These are phyloP conservation scores for Drosophila tanythrix DNA, from an alignment of 2,888 invertebrate species.

Conservation along the genomic window DNA sequence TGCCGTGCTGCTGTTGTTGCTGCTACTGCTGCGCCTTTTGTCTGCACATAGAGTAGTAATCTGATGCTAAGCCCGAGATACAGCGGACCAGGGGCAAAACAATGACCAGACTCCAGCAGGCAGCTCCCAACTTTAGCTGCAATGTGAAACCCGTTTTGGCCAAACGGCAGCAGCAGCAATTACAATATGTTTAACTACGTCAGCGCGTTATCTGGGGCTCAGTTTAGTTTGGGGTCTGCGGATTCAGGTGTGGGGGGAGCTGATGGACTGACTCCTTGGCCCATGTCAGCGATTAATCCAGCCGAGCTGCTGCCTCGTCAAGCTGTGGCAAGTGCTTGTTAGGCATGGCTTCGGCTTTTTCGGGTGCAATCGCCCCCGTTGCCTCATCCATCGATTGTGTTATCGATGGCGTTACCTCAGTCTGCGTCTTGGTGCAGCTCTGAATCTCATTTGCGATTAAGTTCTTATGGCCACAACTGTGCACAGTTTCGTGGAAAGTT, in stretches of 20 bases:
- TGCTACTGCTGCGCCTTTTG: constrained; percentile 49
- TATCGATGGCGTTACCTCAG: constrained; percentile 82
- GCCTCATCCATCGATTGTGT: constrained; percentile 80
- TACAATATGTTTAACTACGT: constrained; percentile 85
- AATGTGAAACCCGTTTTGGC: constrained; percentile 71
- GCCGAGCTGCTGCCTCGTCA: constrained; percentile 83
- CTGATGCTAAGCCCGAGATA: constrained; percentile 80
- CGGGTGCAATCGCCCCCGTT: constrained; percentile 58
- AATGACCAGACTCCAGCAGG: constrained; percentile 59
- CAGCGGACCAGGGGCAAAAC: constrained; percentile 61
- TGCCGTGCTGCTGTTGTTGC: constrained; percentile 40
- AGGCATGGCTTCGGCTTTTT: constrained; percentile 51
- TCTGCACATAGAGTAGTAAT: constrained; percentile 80
- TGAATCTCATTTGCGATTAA: constrained; percentile 81
- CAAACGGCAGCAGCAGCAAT: constrained; percentile 74
- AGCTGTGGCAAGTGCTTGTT: constrained; percentile 70
- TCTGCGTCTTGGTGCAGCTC: constrained; percentile 31
- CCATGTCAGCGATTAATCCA: constrained; percentile 85
- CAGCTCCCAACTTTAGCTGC: constrained; percentile 10
- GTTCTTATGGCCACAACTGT: constrained; percentile 77
- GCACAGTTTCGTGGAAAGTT: constrained; percentile 76
- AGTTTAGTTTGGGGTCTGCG: constrained; percentile 13
- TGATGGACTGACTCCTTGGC: constrained; percentile 22
- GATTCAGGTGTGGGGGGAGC: not conserved
- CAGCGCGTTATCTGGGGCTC: constrained; percentile 75